Percentiles rank a stretch among this genome's conserved stretches.
Evolutionary conservation across 2,113 vertebrate species (phyloP).

Genomic region (Solea solea): DNA sequence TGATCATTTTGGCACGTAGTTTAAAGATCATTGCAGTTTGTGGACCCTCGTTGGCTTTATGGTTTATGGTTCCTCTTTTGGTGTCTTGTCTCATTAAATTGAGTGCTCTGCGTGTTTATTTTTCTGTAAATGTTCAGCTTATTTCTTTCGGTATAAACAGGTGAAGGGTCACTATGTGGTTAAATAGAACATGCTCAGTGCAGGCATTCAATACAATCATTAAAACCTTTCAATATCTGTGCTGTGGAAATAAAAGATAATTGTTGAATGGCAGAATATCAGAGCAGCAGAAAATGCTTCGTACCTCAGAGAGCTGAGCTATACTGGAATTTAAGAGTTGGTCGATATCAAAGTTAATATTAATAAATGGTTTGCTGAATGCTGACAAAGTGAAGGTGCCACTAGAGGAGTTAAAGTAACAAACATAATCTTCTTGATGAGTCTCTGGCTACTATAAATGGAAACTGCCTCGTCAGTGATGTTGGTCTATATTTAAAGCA

Average conservation of each 20-base stretch:
- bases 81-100: too few species aligned
- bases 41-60: too few species aligned
- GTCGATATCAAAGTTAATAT: constrained; percentile 35
- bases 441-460: constrained; percentile 52
- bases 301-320: constrained; percentile 6
- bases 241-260: not conserved
- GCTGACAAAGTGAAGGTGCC: constrained; percentile 44
- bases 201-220: not conserved
- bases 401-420: constrained; percentile 10
- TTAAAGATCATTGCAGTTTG: too few species aligned
- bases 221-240: not conserved
- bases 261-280: constrained; percentile 7
- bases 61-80: too few species aligned
- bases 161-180: too few species aligned
- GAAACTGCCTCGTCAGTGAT: constrained; percentile 46
- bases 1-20: too few species aligned
- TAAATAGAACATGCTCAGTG: not conserved
- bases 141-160: too few species aligned
- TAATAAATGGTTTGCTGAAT: constrained; percentile 17
- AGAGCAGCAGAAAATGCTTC: not conserved
- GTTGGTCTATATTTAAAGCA: constrained; percentile 8
- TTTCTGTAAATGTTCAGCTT: too few species aligned
- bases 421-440: constrained; percentile 40
- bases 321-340: constrained; percentile 22
- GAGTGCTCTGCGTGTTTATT: too few species aligned